Base-by-base conservation (phyloP, 2,888 invertebrate genomes). In the Polylopha cassiicola region DNA sequence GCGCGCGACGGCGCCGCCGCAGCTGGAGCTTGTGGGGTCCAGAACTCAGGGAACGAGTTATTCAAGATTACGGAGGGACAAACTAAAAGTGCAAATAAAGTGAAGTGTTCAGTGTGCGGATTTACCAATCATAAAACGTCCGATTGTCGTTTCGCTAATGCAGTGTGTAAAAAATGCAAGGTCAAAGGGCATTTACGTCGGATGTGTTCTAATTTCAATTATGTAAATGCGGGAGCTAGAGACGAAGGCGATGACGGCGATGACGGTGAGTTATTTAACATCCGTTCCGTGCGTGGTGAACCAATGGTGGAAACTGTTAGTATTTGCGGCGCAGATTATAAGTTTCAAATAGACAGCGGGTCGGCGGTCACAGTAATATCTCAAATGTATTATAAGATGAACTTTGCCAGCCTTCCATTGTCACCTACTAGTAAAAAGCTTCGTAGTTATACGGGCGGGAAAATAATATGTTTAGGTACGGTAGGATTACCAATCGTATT, bases 41-140 rank as follows among this genome's bases (percentile, higher is more conserved):
- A 9, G 2, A 3, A 20, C 16, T 3, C 8, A n/a, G n/a, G n/a
- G n/a, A n/a, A 22, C 7, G 8, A 30, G 8, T 4, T 36, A 15
- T 42, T 30, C 24, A 36, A 36, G 17, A 42, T 42, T 14, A 18
- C 11, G 14, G 31, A 15, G n/a, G n/a, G n/a, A n/a, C n/a, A n/a
- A n/a, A n/a, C n/a, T 11, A 22, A 24, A 7, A 11, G 26, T 5
- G 8, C 31, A n/a, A 11, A 8, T 10, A 43, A 39, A 34, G 37
- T 27, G 14, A 46, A 49, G 41, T 55, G 49, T 36, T 11, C 27
- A n/a, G 52, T 52, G 33, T 53, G 55, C 14, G 54, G 55, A 8
- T 46, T 27, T 24, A 29, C 13, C 1, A 56, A 53, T 31, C 59
- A 56, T 22, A 39, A 41, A 20, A 6, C 48, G 0, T 22, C 43